Percentiles rank a stretch among this genome's conserved stretches.
These are phyloP conservation scores for Torymus tubicola DNA, from an alignment of 2,888 invertebrate genomes.

Conservation along the genomic window DNA sequence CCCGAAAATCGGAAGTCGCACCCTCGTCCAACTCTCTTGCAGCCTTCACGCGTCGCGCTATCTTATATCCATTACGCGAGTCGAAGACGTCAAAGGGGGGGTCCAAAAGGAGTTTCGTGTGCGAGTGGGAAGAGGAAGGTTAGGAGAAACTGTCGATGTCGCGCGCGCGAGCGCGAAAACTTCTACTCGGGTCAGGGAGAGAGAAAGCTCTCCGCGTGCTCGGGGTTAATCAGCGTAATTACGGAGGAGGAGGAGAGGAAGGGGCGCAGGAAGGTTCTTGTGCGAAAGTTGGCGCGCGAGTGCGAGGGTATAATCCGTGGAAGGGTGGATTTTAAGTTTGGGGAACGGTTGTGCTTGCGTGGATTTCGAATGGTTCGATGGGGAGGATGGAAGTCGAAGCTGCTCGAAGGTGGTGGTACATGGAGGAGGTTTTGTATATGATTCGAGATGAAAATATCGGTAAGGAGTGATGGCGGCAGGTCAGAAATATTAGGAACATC, in stretches of 20 bases:
- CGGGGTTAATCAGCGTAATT: slow-evolving; percentile 47
- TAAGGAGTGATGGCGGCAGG: too few relatives aligned
- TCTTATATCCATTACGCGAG: slow-evolving; percentile 2
- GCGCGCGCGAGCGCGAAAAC: slow-evolving; percentile 27
- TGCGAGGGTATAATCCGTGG: not conserved
- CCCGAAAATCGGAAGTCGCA: too few relatives aligned
- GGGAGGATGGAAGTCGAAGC: too few relatives aligned
- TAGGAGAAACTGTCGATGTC: slow-evolving; percentile 6
- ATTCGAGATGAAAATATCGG: too few relatives aligned
- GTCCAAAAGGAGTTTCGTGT: too few relatives aligned
- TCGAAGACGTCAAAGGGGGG: slow-evolving; percentile 22
- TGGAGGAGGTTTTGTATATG: too few relatives aligned
- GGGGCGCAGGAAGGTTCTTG: not conserved
- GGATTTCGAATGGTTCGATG: too few relatives aligned
- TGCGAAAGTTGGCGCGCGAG: slow-evolving; percentile 15
- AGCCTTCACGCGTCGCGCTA: not conserved
- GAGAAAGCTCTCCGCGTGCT: not conserved
- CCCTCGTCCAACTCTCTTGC: not conserved
- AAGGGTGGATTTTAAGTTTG: too few relatives aligned
- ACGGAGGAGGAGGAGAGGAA: not conserved
- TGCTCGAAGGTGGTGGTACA: too few relatives aligned
- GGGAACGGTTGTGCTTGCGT: too few relatives aligned
- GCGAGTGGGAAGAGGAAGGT: too few relatives aligned
- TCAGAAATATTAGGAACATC: too few relatives aligned
- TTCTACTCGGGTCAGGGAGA: slow-evolving; percentile 18